Conservation (phyloP, 2,888 invertebrate genomes). For the Ectropis crepuscularia region DNA sequence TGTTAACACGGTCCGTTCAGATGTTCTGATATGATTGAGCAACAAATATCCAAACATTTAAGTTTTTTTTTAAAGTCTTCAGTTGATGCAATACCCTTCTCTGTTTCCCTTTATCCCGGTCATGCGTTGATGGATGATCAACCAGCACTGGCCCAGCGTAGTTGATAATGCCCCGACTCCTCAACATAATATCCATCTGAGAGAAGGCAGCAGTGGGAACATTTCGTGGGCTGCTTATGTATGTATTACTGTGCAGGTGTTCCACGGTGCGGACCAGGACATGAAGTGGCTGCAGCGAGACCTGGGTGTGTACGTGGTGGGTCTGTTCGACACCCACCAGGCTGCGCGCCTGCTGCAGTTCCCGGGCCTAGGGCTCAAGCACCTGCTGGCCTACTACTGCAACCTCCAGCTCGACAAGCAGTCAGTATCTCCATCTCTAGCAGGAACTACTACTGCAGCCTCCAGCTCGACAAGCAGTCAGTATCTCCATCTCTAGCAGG, state of each 20-base stretch:
- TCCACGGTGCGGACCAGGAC: slow-evolving; percentile 96
- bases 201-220: too few species aligned
- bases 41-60: too few species aligned
- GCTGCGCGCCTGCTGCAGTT: slow-evolving; percentile 91
- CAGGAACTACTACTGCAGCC: background rate
- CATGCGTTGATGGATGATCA: background rate
- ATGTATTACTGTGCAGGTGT: slow-evolving; percentile 82
- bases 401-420: slow-evolving; percentile 93
- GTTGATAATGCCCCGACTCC: background rate
- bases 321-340: slow-evolving; percentile 98
- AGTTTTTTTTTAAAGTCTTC: too few species aligned
- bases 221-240: background rate
- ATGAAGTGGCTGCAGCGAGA: slow-evolving; percentile 98
- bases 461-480: background rate
- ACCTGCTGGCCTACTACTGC: slow-evolving; percentile 92
- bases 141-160: too few species aligned
- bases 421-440: slow-evolving; percentile 51
- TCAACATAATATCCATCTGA: background rate
- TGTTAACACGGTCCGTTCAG: too few species aligned
- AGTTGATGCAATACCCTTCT: too few species aligned
- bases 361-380: slow-evolving; percentile 89
- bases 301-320: slow-evolving; percentile 96
- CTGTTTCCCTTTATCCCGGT: background rate
- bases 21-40: too few species aligned
- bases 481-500: background rate